Evolutionary conservation across 2,113 vertebrate genomes (phyloP).

Genomic region (Dolichotis patagonum): DNA sequence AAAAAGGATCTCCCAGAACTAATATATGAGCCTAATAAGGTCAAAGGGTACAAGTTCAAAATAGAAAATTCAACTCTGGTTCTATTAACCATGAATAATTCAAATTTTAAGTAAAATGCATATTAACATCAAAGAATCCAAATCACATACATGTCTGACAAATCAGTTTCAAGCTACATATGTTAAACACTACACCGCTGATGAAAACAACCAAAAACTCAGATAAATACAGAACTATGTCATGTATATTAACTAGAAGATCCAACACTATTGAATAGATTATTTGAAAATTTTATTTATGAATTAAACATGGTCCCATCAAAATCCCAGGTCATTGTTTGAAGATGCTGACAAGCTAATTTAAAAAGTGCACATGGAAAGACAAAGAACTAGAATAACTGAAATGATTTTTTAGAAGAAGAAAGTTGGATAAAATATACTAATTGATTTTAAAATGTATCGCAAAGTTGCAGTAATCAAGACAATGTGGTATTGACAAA

Average conservation of each 20-base stretch:
- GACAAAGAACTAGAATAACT: not conserved
- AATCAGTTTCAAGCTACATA: not conserved
- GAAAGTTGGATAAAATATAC: no score
- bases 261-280: not conserved
- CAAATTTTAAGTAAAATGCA: no score
- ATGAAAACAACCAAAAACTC: not conserved
- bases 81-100: no score
- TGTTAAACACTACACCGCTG: not conserved
- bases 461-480: no score
- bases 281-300: not conserved
- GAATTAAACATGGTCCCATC: not conserved
- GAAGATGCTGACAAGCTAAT: not conserved
- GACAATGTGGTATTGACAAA: not conserved
- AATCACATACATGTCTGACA: not conserved
- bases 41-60: not conserved
- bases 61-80: not conserved
- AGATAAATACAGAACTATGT: not conserved
- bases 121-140: no score
- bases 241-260: not conserved
- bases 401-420: not conserved
- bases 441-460: no score
- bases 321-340: not conserved
- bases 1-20: not conserved
- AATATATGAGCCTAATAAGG: not conserved
- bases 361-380: not conserved